Percentiles rank a stretch among this genome's conserved stretches.
Conservation (phyloP, 2,113 vertebrate genomes). For the Macrotus californicus region DNA sequence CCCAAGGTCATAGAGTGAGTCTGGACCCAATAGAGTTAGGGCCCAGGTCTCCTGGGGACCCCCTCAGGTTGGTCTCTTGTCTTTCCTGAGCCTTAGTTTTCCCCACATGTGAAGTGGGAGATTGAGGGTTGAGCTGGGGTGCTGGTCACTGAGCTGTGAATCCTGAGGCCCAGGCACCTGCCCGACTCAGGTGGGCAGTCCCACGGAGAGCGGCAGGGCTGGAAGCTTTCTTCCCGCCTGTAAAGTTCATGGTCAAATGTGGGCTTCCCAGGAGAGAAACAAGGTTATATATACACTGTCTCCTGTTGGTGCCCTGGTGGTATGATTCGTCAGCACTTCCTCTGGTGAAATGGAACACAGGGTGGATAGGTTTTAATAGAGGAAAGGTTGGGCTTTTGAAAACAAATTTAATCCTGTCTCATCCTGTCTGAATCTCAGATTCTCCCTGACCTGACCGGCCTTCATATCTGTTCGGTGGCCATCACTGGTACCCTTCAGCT, state of each 20-base stretch:
- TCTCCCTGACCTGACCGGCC: not conserved
- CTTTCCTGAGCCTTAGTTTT: not conserved
- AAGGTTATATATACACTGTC: not conserved
- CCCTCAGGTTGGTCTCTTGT: not conserved
- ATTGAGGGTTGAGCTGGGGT: not conserved
- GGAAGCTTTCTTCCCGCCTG: not conserved
- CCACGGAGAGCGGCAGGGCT: accelerated
- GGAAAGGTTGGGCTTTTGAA: not conserved
- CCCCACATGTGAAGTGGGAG: not conserved
- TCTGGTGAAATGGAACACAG: not conserved
- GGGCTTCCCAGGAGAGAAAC: not conserved
- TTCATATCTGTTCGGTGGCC: no score
- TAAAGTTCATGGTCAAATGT: not conserved
- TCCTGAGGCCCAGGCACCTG: no score
- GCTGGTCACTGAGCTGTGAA: not conserved
- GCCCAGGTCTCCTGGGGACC: not conserved
- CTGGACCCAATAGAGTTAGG: not conserved
- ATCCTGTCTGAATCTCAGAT: not conserved
- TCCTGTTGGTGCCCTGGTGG: not conserved
- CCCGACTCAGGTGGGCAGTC: not conserved
- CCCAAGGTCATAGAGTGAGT: not conserved
- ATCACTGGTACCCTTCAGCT: not conserved
- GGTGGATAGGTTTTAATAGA: not conserved
- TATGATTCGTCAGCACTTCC: no score
- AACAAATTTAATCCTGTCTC: not conserved